These are phyloP conservation scores for Cancer borealis DNA, from an alignment of 2,888 invertebrate genomes.

Conservation along the genomic window DNA sequence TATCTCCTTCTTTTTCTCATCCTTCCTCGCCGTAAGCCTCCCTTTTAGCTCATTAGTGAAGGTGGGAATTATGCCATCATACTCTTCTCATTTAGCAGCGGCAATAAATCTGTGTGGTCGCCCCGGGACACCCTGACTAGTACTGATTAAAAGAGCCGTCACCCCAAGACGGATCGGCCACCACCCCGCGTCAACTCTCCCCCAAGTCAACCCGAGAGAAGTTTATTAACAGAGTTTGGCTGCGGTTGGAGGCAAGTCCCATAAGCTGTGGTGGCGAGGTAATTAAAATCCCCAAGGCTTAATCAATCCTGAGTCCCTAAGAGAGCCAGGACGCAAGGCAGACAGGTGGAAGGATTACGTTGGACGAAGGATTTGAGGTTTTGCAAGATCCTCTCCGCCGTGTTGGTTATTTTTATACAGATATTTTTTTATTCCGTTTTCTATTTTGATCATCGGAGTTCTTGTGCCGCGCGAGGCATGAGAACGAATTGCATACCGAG, in stretches of 20 bases:
- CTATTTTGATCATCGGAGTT: not conserved
- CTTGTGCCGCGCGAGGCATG: not conserved
- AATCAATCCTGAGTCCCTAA: conserved; percentile 51
- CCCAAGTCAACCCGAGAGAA: conserved; percentile 10
- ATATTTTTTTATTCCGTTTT: not conserved
- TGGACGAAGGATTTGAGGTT: not conserved
- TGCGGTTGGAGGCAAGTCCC: conserved; percentile 23
- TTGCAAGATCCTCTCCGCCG: conserved; percentile 1
- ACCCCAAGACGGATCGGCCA: conserved; percentile 18
- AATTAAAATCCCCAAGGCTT: conserved; percentile 59
- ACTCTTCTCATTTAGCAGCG: conserved; percentile 28
- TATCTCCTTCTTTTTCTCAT: not conserved
- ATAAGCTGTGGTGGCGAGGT: conserved; percentile 50
- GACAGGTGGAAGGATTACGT: conserved; percentile 17
- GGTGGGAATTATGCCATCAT: conserved; percentile 38
- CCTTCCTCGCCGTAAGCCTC: not conserved
- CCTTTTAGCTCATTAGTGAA: conserved; percentile 24
- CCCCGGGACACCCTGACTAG: not conserved
- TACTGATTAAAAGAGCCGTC: conserved; percentile 43
- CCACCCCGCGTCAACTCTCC: not conserved
- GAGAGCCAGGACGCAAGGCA: conserved; percentile 6
- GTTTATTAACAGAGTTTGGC: conserved; percentile 43
- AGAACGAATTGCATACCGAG: not conserved
- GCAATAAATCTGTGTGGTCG: not conserved
- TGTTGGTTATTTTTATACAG: not conserved